These are phyloP conservation scores for Neodon shergylaensis DNA, from an alignment of 2,113 vertebrate species.

Conservation along the genomic window DNA sequence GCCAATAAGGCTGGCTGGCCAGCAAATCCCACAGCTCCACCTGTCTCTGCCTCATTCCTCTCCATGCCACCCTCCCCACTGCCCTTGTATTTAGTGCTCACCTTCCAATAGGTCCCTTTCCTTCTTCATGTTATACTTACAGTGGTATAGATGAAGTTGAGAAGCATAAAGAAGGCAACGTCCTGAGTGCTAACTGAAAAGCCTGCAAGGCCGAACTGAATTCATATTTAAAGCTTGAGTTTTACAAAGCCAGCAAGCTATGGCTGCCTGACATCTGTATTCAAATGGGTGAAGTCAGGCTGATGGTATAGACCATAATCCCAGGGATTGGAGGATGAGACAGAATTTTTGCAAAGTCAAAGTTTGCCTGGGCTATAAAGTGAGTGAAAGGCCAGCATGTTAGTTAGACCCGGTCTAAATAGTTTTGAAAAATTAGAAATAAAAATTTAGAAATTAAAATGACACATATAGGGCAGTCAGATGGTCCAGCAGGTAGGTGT, in stretches of 20 bases:
- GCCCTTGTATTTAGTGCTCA: background rate
- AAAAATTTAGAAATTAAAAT: background rate
- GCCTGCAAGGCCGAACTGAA: background rate
- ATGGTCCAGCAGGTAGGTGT: background rate
- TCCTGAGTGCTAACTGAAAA: background rate
- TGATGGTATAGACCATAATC: background rate
- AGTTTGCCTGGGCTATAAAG: background rate
- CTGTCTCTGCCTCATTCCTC: background rate
- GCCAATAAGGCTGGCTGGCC: background rate
- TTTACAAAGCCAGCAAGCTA: background rate
- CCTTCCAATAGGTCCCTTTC: background rate
- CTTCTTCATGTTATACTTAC: background rate
- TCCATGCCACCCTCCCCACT: too few relatives aligned
- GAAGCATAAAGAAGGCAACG: background rate
- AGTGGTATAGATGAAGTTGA: constrained; percentile 18
- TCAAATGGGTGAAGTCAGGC: background rate
- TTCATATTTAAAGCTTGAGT: background rate
- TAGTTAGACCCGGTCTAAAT: background rate
- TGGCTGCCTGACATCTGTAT: background rate
- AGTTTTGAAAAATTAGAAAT: background rate
- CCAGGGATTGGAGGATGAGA: background rate
- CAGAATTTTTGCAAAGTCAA: background rate
- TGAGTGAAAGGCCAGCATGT: background rate
- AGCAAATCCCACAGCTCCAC: background rate
- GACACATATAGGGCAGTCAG: background rate